Conservation (phyloP, 1,140 invertebrate species). For the Parasteatoda tepidariorum region DNA sequence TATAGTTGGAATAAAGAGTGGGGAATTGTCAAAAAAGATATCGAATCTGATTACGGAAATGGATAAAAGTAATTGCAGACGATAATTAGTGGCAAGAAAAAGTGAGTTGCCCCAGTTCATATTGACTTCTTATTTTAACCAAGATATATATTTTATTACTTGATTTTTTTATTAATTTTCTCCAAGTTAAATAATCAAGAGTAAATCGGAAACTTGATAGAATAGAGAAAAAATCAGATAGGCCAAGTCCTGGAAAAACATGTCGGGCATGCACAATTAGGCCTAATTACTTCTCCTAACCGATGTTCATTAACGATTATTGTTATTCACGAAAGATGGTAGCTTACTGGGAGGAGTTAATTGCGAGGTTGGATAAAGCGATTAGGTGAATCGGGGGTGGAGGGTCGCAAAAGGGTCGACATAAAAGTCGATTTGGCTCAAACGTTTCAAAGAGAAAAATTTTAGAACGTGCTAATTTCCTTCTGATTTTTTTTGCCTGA, state of each 20-base stretch:
- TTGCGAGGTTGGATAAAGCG: conserved; percentile 51
- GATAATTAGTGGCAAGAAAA: conserved; percentile 36
- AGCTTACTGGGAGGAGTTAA: conserved; percentile 49
- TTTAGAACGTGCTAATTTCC: conserved; percentile 59
- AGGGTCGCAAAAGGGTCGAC: neutral
- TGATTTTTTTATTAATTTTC: conserved; percentile 29
- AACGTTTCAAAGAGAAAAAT: conserved; percentile 15
- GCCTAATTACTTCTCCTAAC: conserved; percentile 56
- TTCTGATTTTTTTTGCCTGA: neutral
- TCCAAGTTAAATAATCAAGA: neutral
- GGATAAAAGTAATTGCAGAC: neutral
- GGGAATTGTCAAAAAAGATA: conserved; percentile 12
- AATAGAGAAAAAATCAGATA: conserved; percentile 18
- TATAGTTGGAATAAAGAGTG: neutral
- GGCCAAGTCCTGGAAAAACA: conserved; percentile 22
- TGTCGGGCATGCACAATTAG: conserved; percentile 59
- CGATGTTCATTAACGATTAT: conserved; percentile 58
- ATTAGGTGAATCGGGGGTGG: conserved; percentile 19
- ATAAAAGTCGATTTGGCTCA: conserved; percentile 46
- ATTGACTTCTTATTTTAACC: conserved; percentile 54
- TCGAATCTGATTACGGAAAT: conserved; percentile 33
- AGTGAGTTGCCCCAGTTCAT: conserved; percentile 15
- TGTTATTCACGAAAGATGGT: conserved; percentile 55
- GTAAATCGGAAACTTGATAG: neutral
- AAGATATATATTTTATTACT: conserved; percentile 36